Base-by-base conservation (phyloP, 2,888 invertebrate species). In the Morpho helenor region DNA sequence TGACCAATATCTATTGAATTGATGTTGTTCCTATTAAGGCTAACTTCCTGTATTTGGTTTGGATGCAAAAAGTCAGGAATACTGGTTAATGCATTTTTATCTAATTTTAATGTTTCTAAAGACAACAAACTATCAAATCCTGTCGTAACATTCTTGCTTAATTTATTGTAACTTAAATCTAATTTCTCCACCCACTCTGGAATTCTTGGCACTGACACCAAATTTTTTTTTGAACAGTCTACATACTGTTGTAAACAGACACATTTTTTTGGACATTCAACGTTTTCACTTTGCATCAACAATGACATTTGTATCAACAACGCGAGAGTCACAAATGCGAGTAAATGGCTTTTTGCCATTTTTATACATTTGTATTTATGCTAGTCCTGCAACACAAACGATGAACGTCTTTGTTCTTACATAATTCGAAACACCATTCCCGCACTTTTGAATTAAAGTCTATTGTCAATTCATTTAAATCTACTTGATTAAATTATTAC, bases 151-250 rank as follows among this genome's bases (percentile, higher is more conserved):
- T 81, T 80, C 74, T 85, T 86, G 71, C 75, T 83, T 71, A 91
- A 77, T 77, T 79, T 85, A 75, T 90, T 91, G 71, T 78, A 78
- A 71, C 88, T 87, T 71, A 91, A 79, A 94, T 93, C 96, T 94
- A 96, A 91, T 76, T 92, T 92, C 87, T 93, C 92, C 80, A 94
- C 94, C 95, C 96, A 96, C 85, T 90, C 89, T 61, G 96, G 96
- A 79, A 96, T 91, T 84, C 93, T 90, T 68, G 96, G 96, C 80
- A 96, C 92, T 72, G 92, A 90, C 68, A 91, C 91, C 74, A 96
- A 92, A 80, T 93, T 94, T 77, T 92, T 92, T 74, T 93, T 93
- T 68, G 94, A 93, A 91, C 96, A 96, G 85, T 95, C 95, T 62
- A 96, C 94, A 80, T 94, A 94, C 70, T 92, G 91, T 73, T 94